A percentile compares a stretch with the other conserved stretches of the same genome.
Evolutionary conservation across 1,140 invertebrate genomes (phyloP).

Genomic region (Drosophila seguyi): DNA sequence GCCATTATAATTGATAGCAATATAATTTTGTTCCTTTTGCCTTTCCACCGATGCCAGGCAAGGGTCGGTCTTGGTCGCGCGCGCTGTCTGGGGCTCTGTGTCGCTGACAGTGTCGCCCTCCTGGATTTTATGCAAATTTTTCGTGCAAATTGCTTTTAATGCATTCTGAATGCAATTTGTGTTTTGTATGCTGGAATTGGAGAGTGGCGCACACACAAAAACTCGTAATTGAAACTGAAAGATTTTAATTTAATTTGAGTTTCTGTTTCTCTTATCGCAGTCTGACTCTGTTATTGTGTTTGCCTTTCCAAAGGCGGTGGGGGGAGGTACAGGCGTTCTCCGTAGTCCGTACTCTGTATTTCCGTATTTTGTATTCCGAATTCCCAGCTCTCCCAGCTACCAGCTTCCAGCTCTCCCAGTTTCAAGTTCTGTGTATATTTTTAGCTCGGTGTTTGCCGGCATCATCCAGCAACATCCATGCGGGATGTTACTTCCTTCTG

Average conservation of each 20-base stretch:
- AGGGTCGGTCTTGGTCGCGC: slow-evolving; percentile 6
- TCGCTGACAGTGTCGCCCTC: slow-evolving; percentile 15
- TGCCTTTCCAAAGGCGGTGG: slow-evolving; percentile 17
- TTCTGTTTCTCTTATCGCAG: slow-evolving; percentile 78
- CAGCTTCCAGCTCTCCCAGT: slow-evolving; percentile 8
- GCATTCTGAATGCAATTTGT: slow-evolving; percentile 84
- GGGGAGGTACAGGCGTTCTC: background rate
- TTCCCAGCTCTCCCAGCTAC: slow-evolving; percentile 10
- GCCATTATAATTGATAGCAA: slow-evolving; percentile 82
- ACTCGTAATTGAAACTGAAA: slow-evolving; percentile 84
- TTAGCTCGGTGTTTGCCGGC: slow-evolving; percentile 41
- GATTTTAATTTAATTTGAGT: slow-evolving; percentile 84
- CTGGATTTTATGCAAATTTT: slow-evolving; percentile 77
- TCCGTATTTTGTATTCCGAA: slow-evolving; percentile 15
- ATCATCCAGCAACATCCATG: slow-evolving; percentile 38
- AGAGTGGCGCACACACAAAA: slow-evolving; percentile 77
- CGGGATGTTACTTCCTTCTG: slow-evolving; percentile 44
- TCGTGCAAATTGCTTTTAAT: slow-evolving; percentile 83
- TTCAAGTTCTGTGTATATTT: slow-evolving; percentile 49
- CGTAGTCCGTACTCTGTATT: background rate
- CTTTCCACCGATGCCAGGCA: background rate
- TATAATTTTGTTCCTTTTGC: slow-evolving; percentile 72
- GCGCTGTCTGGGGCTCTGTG: background rate
- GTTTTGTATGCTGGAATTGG: slow-evolving; percentile 82
- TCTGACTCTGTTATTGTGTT: slow-evolving; percentile 56